Base-by-base conservation (phyloP, 2,888 invertebrate genomes). In the Protodeltote pygarga region DNA sequence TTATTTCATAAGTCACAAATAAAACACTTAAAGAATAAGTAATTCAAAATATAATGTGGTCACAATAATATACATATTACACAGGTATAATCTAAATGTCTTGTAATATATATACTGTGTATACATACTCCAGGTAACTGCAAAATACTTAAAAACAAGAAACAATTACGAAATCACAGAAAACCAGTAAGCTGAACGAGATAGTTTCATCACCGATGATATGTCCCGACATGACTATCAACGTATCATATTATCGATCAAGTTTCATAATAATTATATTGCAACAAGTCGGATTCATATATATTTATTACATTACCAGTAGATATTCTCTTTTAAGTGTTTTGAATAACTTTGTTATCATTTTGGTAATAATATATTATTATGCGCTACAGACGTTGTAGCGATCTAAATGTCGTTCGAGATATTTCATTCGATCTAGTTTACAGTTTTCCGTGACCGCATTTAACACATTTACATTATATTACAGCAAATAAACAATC, bases 1-100 rank as follows among this genome's bases (percentile, higher is more conserved):
- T 90, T 91, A 91, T 90, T 89, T 89, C 81, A 77, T 85, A 84
- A 89, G 87, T 85, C 80, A 87, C 81, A 80, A 86, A 89, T 83
- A 73, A 79, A 86, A 84, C 67, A 76, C 75, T 75, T 62, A 85
- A 85, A 78, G 40, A 71, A 84, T 81, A 83, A 67, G 61, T 81
- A 79, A 81, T 80, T 81, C 61, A 81, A 84, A 85, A 73, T 81
- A 84, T 82, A 83, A 74, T 81, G 83, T 69, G 77, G 75, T 81
- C 78, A 79, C 72, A 81, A 84, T 83, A 83, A 58, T 78, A 81
- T 57, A 60, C 13, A 57, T 66, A 82, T 80, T 77, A 76, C 71
- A 72, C 53, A 53, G 44, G 50, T 62, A 78, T 81, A 82, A 79
- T 81, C 76, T 85, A 83, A 75, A 77, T 74, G 70, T 66, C 75